Conservation (phyloP, 2,797 vertebrate species). For the Tarsius wallacei region DNA sequence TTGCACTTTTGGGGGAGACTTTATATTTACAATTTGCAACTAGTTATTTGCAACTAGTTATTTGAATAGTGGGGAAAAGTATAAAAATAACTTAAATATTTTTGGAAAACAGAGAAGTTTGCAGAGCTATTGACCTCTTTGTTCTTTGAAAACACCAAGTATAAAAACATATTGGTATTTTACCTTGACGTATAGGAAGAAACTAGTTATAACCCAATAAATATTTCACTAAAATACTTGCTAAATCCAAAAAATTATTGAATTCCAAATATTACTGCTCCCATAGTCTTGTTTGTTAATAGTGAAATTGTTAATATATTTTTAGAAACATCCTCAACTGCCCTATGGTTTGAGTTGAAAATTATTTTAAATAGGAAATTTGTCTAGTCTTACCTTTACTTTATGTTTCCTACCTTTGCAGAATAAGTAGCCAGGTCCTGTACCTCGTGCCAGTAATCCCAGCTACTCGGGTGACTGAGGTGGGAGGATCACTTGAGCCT, state of each 20-base stretch:
- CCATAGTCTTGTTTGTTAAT: conserved; percentile 59
- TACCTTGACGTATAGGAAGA: conserved; percentile 39
- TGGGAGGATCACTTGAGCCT: background rate
- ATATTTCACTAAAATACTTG: conserved; percentile 67
- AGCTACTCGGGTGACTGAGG: background rate
- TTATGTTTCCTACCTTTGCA: conserved; percentile 47
- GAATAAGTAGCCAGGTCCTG: background rate
- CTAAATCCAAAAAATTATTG: conserved; percentile 54
- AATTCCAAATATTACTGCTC: background rate
- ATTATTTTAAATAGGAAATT: conserved; percentile 54
- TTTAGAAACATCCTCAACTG: background rate
- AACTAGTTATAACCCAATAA: conserved; percentile 53
- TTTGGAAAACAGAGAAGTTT: conserved; percentile 65
- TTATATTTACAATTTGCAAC: background rate
- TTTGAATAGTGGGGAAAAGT: conserved; percentile 30
- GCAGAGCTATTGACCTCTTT: conserved; percentile 47
- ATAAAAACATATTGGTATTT: conserved; percentile 67
- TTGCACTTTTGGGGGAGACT: background rate
- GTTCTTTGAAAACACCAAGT: conserved; percentile 73
- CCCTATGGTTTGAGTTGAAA: conserved; percentile 56
- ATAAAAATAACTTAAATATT: conserved; percentile 42
- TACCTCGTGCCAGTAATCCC: background rate
- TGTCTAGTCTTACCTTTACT: conserved; percentile 22
- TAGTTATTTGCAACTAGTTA: conserved; percentile 26
- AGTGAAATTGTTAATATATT: background rate